These are phyloP conservation scores for Platyscapa corneri DNA, from an alignment of 1,140 invertebrate genomes.

Conservation along the genomic window DNA sequence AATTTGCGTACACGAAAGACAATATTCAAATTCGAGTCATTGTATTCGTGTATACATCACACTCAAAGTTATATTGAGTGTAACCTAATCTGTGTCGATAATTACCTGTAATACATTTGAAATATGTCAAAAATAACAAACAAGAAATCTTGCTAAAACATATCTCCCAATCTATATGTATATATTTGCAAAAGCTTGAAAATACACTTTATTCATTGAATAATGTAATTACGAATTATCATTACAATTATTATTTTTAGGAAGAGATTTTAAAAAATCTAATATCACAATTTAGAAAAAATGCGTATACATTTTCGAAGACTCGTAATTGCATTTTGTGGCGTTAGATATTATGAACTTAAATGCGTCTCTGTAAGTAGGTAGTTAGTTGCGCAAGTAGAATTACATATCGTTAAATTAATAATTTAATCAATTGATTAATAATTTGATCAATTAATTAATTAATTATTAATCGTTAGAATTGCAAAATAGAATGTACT, in stretches of 20 bases:
- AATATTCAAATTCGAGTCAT: slow-evolving; percentile 19
- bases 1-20: slow-evolving; percentile 25
- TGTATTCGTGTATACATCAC: slow-evolving; percentile 43
- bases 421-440: slow-evolving; percentile 38
- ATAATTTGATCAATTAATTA: slow-evolving; percentile 23
- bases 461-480: slow-evolving; percentile 45
- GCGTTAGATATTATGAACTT: slow-evolving; percentile 56
- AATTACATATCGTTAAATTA: slow-evolving; percentile 53
- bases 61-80: slow-evolving; percentile 65
- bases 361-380: slow-evolving; percentile 44
- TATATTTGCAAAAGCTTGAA: slow-evolving; percentile 70
- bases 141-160: slow-evolving; percentile 63
- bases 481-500: slow-evolving; percentile 45
- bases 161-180: slow-evolving; percentile 72
- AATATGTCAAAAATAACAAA: slow-evolving; percentile 51
- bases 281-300: slow-evolving; percentile 49
- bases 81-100: slow-evolving; percentile 64
- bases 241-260: slow-evolving; percentile 60
- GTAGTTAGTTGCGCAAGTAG: slow-evolving; percentile 48
- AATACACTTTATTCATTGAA: slow-evolving; percentile 65
- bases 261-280: slow-evolving; percentile 58
- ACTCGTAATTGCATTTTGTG: slow-evolving; percentile 64
- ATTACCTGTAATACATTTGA: slow-evolving; percentile 58
- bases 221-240: slow-evolving; percentile 62
- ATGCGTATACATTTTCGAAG: slow-evolving; percentile 40